Conservation (phyloP, 2,888 invertebrate genomes). For the Linyphia triangularis region DNA sequence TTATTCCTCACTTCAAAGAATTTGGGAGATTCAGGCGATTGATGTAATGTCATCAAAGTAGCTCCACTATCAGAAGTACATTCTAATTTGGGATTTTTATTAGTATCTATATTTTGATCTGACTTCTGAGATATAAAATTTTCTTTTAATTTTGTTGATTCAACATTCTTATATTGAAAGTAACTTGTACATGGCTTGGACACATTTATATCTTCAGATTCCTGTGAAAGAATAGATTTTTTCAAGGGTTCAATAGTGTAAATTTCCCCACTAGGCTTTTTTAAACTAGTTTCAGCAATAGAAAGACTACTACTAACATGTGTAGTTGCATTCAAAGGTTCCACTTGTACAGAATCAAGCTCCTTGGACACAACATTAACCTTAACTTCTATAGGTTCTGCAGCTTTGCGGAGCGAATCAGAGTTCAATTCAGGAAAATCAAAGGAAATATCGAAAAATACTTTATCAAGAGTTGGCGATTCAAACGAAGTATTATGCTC, state of each 20-base stretch:
- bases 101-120: not conserved
- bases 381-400: not conserved
- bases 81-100: not conserved
- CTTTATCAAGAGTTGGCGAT: slow-evolving; percentile 17
- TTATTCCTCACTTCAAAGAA: not conserved
- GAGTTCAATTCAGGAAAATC: slow-evolving; percentile 27
- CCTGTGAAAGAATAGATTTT: not conserved
- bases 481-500: not conserved
- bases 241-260: not conserved
- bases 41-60: not conserved
- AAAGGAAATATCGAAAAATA: slow-evolving; percentile 64
- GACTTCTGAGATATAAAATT: slow-evolving; percentile 9
- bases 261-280: too few species aligned
- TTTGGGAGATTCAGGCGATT: not conserved
- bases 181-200: not conserved
- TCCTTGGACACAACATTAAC: not conserved
- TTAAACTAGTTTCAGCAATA: not conserved
- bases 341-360: not conserved
- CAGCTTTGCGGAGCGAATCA: not conserved
- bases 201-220: not conserved
- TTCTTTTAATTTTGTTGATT: not conserved
- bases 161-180: not conserved
- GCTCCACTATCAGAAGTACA: not conserved
- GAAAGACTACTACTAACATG: not conserved
- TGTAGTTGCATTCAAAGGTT: not conserved